Evolutionary conservation across 2,888 invertebrate species (phyloP), one percentile per base, ranked within the genome.

Genomic region (Lordiphosa andalusiaca): DNA sequence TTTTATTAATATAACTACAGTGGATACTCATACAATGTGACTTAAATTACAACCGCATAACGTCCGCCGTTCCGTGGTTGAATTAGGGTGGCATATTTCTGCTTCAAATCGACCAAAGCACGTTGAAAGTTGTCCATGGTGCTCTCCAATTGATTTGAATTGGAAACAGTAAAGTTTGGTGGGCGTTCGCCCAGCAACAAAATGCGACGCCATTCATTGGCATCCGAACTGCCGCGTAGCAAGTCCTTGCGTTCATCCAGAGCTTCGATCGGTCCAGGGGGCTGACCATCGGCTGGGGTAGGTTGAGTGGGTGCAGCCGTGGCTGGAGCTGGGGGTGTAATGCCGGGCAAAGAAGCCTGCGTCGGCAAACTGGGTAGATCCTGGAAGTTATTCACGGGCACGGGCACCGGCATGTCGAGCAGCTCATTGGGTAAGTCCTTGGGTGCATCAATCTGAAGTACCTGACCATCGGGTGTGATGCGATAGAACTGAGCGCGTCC

Each of bases 81-180:
- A 21, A 71, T 65, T 2, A 84, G 51, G 2, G 71, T 47, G 9
- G 83, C 71, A 54, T 83, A 84, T 39, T 77, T 86, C 12, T 86
- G 76, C 50, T 83, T 68, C 25, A 84, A 69, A 46, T 86, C 81
- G 7, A 69, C 67, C 35, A 84, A 42, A 0, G 84, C 84, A 0
- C 69, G 67, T 46, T 84, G 78, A 47, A 84, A 85, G 40, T 63
- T 83, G 23, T 86, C 85, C 81, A 84, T 69, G 70, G 71, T 78
- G 52, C 23, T 71, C 37, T 67, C 78, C 50, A 78, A 47, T 47
- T 77, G 72, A 9, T 57, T 71, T 39, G 64, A 23, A 44, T 50
- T 54, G 36, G 25, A 36, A 44, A 13, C 36, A n/a, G 33, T 6
- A 13, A 39, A 23, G 36, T 12, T 25, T 2, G 51, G 47, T 1